These are phyloP conservation scores for Caenorhabditis plicata DNA, from an alignment of 2,888 invertebrate genomes.

Conservation along the genomic window DNA sequence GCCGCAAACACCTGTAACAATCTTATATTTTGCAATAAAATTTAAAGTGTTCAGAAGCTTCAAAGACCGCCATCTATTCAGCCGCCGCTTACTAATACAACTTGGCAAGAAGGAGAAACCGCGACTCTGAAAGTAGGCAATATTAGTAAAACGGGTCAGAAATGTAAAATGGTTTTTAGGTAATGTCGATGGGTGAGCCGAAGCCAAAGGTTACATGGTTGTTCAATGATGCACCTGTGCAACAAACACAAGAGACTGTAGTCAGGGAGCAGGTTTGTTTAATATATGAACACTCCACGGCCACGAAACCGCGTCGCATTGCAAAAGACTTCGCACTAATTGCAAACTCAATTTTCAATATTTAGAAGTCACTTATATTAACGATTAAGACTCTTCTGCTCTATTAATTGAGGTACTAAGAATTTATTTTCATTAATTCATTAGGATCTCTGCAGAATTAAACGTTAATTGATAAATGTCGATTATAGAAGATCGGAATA, in stretches of 20 bases:
- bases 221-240: constrained; percentile 53
- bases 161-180: constrained; percentile 60
- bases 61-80: constrained; percentile 50
- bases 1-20: constrained; percentile 11
- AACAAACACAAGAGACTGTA: constrained; percentile 29
- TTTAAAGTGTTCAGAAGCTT: neutral
- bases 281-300: too few species aligned
- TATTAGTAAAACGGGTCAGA: constrained; percentile 58
- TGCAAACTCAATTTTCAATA: too few species aligned
- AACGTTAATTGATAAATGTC: too few species aligned
- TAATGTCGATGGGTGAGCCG: constrained; percentile 60
- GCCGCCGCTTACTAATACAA: constrained; percentile 57
- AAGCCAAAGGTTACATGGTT: constrained; percentile 61
- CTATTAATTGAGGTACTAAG: too few species aligned
- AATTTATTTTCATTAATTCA: too few species aligned
- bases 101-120: constrained; percentile 52
- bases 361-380: too few species aligned
- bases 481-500: too few species aligned
- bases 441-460: too few species aligned
- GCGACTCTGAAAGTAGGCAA: constrained; percentile 53
- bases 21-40: neutral
- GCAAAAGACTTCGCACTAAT: too few species aligned
- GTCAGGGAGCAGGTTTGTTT: constrained; percentile 32
- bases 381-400: too few species aligned
- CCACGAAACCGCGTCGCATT: too few species aligned